Base-by-base conservation (phyloP, 2,113 vertebrate genomes). In the Heterotis niloticus region DNA sequence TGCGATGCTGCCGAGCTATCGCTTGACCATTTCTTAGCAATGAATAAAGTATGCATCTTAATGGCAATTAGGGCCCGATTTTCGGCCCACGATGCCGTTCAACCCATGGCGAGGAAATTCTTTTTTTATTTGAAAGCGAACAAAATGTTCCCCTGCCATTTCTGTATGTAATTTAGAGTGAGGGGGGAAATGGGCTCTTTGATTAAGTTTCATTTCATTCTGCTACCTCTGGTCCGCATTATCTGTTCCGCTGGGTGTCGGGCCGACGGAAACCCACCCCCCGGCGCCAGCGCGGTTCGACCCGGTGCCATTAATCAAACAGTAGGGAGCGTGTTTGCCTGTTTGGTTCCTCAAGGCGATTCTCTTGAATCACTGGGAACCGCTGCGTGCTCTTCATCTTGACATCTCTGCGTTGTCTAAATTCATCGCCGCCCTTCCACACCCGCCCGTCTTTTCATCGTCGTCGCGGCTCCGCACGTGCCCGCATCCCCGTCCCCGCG, bases 201-300 rank as follows among this genome's bases (percentile, higher is more conserved):
- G 81, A 86, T 83, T 78, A 83, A 10, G 26, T 77, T 29, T 59
- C 76, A 12, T 62, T 81, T 76, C 78, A 51, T 52, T 81, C 83
- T 65, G 64, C 77, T 77, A 81, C 80, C 79, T 11, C 44, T 57
- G 76, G 10, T 12, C 56, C 51, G 64, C 44, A 16, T 69, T 23
- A 66, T 56, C 24, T 57, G 17, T 29, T 65, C 75, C 26, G 5
- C 20, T 67, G 76, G 51, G 44, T 14, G 51, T 67, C 52, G 24
- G 9, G 23, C 67, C 24, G 2, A 9, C 67, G 76, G 64, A n/a
- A 77, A 67, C 16, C n/a, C 26, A 17, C 51, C 75, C 59, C 57
- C 34, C 57, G 7, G 11, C 75, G 12, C 13, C 18, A 20, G 64
- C 64, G 34, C 29, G 26, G 62, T 62, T 28, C 74, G 59, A 26